phyloP scores from a whole-genome alignment of 2,888 invertebrate genomes.

The Synanthedon formicaeformis region DNA sequence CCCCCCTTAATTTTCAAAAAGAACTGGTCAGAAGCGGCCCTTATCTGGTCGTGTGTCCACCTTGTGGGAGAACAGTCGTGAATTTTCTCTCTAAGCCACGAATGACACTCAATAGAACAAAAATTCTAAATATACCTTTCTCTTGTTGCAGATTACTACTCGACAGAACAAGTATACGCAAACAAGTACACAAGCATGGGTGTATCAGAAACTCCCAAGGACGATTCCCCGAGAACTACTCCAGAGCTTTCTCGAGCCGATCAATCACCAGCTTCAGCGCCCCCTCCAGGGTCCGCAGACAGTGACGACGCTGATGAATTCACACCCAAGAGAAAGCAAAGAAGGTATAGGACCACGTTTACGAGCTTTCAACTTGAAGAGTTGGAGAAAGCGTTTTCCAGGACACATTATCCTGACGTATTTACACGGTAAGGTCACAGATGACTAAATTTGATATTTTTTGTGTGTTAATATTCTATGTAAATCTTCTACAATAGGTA shows the following conservation, averaged over 20 bases:
- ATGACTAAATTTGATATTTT: background rate
- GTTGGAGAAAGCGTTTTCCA: slow-evolving; percentile 95
- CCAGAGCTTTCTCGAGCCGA: slow-evolving; percentile 52
- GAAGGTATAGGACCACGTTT: slow-evolving; percentile 93
- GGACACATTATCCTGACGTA: slow-evolving; percentile 98
- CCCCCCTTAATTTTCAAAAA: no score
- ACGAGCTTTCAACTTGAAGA: slow-evolving; percentile 96
- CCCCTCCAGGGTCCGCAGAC: slow-evolving; percentile 70
- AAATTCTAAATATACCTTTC: background rate
- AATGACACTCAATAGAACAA: background rate
- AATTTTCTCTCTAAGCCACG: background rate
- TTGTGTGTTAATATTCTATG: background rate
- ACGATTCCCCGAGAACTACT: slow-evolving; percentile 56
- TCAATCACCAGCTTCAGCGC: slow-evolving; percentile 56
- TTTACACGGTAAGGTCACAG: slow-evolving; percentile 83
- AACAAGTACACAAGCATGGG: slow-evolving; percentile 54
- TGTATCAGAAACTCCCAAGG: slow-evolving; percentile 44
- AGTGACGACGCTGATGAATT: slow-evolving; percentile 82
- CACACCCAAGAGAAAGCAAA: slow-evolving; percentile 89
- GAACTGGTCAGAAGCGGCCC: no score
- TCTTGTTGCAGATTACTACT: slow-evolving; percentile 51
- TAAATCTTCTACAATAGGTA: slow-evolving; percentile 3
- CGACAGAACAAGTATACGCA: slow-evolving; percentile 35
- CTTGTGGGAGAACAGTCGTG: no score
- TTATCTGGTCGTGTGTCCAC: no score